Conservation (phyloP, 2,888 invertebrate species). For the Zaprionus lineosus region DNA sequence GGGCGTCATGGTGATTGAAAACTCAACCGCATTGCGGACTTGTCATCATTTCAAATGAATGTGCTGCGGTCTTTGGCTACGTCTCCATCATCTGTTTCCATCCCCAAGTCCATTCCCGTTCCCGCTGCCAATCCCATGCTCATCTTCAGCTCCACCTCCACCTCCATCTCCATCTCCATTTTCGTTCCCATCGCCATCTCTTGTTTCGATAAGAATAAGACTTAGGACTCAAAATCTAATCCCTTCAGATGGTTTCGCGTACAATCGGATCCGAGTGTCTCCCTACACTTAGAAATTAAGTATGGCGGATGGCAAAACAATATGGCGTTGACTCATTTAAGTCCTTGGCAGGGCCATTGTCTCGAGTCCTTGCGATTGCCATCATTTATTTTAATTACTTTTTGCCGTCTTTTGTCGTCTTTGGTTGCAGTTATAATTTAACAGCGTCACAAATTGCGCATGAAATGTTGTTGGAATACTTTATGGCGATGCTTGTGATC, state of each 20-base stretch:
- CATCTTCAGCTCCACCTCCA: background rate
- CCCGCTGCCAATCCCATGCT: too few relatives aligned
- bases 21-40: constrained; percentile 72
- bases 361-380: constrained; percentile 64
- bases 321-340: constrained; percentile 57
- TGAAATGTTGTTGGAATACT: constrained; percentile 83
- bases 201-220: constrained; percentile 53
- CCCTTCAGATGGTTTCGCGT: constrained; percentile 53
- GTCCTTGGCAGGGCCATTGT: constrained; percentile 46
- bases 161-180: background rate
- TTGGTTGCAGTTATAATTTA: constrained; percentile 74
- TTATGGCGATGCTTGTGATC: constrained; percentile 81
- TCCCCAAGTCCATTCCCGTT: too few relatives aligned
- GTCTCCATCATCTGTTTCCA: too few relatives aligned
- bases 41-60: constrained; percentile 74
- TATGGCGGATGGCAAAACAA: constrained; percentile 54
- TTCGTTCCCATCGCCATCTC: background rate
- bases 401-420: constrained; percentile 46
- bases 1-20: constrained; percentile 71
- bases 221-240: constrained; percentile 65
- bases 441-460: constrained; percentile 80
- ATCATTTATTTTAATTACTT: constrained; percentile 78
- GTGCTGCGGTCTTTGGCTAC: constrained; percentile 49
- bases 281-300: constrained; percentile 51
- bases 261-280: constrained; percentile 4